phyloP scores from a whole-genome alignment of 2,888 invertebrate species.

The Sinelater perroti region DNA sequence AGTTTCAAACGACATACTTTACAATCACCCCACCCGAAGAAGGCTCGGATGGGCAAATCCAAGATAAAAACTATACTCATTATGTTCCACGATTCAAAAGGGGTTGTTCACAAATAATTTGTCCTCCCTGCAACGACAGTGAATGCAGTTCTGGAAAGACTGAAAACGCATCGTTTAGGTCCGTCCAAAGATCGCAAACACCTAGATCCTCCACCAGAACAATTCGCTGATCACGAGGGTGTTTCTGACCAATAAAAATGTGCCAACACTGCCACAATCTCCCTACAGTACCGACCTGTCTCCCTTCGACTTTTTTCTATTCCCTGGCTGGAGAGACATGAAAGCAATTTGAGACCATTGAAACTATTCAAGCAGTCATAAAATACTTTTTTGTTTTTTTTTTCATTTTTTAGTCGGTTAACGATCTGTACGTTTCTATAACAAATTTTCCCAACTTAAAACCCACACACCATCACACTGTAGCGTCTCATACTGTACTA shows the following conservation, averaged over 20 bases:
- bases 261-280: background rate
- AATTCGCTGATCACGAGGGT: constrained; percentile 1
- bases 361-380: too few relatives aligned
- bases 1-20: too few relatives aligned
- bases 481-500: too few relatives aligned
- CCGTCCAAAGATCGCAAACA: background rate
- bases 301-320: constrained; percentile 7
- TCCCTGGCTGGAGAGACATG: background rate
- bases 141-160: background rate
- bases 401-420: too few relatives aligned
- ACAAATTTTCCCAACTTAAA: too few relatives aligned
- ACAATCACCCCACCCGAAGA: constrained; percentile 12
- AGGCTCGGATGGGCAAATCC: constrained; percentile 4
- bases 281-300: background rate
- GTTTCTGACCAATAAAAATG: constrained; percentile 4
- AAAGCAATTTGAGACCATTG: background rate
- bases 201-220: constrained; percentile 10
- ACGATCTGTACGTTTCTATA: too few relatives aligned
- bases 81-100: constrained; percentile 27
- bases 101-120: constrained; percentile 31
- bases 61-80: constrained; percentile 28
- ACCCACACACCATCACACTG: too few relatives aligned
- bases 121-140: constrained; percentile 6
- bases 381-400: too few relatives aligned
- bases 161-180: background rate